Evolutionary conservation across 1,140 invertebrate genomes (phyloP), one percentile per base, ranked within the genome.

Genomic region (Orchesella cincta): DNA sequence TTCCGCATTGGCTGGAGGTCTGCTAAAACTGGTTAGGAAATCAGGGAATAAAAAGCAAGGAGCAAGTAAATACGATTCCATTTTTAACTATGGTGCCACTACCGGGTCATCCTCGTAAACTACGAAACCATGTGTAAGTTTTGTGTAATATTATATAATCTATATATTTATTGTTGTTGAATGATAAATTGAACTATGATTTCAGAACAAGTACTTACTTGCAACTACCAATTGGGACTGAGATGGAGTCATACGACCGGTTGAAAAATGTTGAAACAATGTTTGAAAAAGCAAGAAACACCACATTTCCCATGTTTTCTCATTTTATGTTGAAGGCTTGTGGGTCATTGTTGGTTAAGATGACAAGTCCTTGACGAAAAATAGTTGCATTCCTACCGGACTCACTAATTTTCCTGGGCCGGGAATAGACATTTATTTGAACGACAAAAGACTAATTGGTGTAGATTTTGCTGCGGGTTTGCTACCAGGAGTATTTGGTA

Each of bases 381-480:
- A 67, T 67, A 31, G n/a, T 8, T 1, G 29, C 2, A 33, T 67
- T 31, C 62, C 62, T 1, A 31, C n/a, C 8, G 62, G 62, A 8
- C 23, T 67, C 3, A 31, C 62, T 31, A 67, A 67, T n/a, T 67
- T 67, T 31, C 62, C 62, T 18, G 62, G 62, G 33, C 62, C 62
- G 5, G 26, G 28, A n/a, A 67, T 5, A 29, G 26, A 31, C 29
- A 67, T 67, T 12, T 3, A 12, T 33, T 67, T 12, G 28, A 31
- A 67, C 23, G 62, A 29, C 8, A 67, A 14, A 29, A 67, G 33
- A 67, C 26, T 1, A 29, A 2, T 67, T 1, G 12, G 3, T 33
- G 62, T n/a, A 3, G 62, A 67, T n/a, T 67, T 67, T 33, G 62
- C 33, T 3, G 62, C 62, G 29, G 62, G 62, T 8, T 26, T 29